Conservation (phyloP, 2,888 invertebrate genomes). For the Ichneumoninae sp. region DNA sequence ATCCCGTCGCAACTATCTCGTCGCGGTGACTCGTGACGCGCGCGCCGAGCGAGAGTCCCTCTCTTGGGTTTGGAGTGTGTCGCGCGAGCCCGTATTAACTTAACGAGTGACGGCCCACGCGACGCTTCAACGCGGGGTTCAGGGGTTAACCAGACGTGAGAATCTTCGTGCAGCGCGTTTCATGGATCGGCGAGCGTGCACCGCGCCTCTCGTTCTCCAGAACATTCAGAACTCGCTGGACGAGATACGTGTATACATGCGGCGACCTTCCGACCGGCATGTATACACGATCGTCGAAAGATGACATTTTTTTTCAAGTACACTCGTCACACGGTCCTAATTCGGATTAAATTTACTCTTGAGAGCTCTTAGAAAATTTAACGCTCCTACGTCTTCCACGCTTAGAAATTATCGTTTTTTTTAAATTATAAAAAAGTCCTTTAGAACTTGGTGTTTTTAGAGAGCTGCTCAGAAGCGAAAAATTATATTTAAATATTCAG, state of each 20-base stretch:
- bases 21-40: constrained; percentile 63
- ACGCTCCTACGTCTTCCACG: neutral
- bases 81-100: constrained; percentile 77
- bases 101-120: constrained; percentile 82
- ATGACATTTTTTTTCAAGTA: constrained; percentile 39
- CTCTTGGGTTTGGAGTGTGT: constrained; percentile 69
- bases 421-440: constrained; percentile 24
- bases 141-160: constrained; percentile 82
- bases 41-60: constrained; percentile 26
- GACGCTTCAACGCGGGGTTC: constrained; percentile 77
- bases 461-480: too few species aligned
- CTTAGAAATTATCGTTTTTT: neutral
- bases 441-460: neutral
- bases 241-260: constrained; percentile 28
- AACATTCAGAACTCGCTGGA: constrained; percentile 21
- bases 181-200: constrained; percentile 28
- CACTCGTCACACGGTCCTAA: neutral
- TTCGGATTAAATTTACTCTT: neutral
- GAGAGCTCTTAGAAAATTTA: neutral
- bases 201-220: constrained; percentile 19
- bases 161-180: constrained; percentile 71
- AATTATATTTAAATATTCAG: too few species aligned
- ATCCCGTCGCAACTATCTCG: constrained; percentile 60
- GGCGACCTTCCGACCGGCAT: constrained; percentile 13
- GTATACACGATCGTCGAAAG: constrained; percentile 2